phyloP scores from a whole-genome alignment of 2,113 vertebrate genomes.

The Crocuta crocuta region DNA sequence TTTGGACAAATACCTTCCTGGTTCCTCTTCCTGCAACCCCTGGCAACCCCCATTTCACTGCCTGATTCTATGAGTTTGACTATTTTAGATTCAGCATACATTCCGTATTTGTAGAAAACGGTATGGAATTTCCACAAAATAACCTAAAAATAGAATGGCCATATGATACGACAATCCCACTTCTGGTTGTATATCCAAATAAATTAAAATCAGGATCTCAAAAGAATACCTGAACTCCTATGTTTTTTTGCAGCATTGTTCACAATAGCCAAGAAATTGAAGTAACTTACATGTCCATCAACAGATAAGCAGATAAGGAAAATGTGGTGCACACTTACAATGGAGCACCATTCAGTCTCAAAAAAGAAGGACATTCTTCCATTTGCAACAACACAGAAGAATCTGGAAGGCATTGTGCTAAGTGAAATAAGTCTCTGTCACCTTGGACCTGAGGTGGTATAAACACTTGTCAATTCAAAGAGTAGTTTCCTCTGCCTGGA shows the following conservation, averaged over 20 bases:
- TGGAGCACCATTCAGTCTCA: no score
- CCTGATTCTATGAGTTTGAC: not conserved
- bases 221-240: not conserved
- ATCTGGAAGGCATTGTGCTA: not conserved
- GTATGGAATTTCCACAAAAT: not conserved
- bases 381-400: not conserved
- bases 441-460: not conserved
- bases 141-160: not conserved
- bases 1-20: not conserved
- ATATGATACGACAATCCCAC: not conserved
- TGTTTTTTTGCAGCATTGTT: not conserved
- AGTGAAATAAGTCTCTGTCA: not conserved
- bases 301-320: not conserved
- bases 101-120: not conserved
- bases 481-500: not conserved
- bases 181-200: not conserved
- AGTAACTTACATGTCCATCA: not conserved
- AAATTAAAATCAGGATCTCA: not conserved
- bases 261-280: not conserved
- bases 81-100: not conserved
- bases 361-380: not conserved
- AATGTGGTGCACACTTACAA: accelerated
- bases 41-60: not conserved
- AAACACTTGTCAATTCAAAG: not conserved
- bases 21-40: not conserved